Base-by-base conservation (phyloP, 2,888 invertebrate species). In the Orthosia gothica region DNA sequence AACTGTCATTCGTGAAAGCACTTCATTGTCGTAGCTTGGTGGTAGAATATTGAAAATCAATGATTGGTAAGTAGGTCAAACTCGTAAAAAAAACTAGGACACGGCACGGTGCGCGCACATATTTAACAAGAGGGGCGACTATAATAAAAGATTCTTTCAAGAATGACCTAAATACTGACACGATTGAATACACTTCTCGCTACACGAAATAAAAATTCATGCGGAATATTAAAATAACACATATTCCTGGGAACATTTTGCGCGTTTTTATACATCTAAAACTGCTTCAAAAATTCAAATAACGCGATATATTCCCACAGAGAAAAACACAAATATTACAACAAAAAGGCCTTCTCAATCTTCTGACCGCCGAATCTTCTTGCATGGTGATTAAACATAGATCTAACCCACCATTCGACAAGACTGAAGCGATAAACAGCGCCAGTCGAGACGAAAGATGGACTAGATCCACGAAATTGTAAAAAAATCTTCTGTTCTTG, bases 331-430 rank as follows among this genome's bases (percentile, higher is more conserved):
- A 18, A 61, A 70, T 50, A 32, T 0, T 15, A 57, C 64, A 45
- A 49, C 13, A 74, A 86, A 52, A 69, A 32, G 40, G 26, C 66
- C 54, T 74, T 84, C 84, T 74, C 11, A 5, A 13, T 71, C 16
- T 87, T 78, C 82, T 83, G n/a, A 40, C 79, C 73, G 74, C 72
- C 72, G 74, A 55, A 12, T 79, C 69, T 83, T 84, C 81, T 82
- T 68, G 18, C 26, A 50, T 80, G 91, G 79, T 79, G 87, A 20
- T 26, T 40, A 52, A 54, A 88, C 93, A 81, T 90, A 85, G 75
- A 89, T 91, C 93, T 80, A 69, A 96, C 96, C 96, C 96, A 96
- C 96, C 96, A 96, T 96, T 96, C 96, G 96, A 96, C 96, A 96
- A 96, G 96, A 96, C 96, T 96, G 96, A 96, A 85, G 94, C 90